Conservation (phyloP, 2,888 invertebrate species). For the Chaitophorus viminalis region DNA sequence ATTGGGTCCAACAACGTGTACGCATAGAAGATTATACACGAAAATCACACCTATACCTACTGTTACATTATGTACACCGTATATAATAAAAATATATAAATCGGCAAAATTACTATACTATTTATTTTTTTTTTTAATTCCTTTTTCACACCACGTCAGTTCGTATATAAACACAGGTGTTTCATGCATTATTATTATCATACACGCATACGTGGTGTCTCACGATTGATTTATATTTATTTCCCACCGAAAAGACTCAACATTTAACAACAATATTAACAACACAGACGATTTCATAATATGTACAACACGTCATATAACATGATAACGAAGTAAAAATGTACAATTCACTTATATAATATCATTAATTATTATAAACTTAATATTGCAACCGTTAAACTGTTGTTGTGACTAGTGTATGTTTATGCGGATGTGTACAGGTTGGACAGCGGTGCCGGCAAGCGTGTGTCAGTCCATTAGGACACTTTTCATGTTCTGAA, state of each 20-base stretch:
- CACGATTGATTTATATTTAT: background rate
- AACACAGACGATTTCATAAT: background rate
- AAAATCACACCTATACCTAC: too few species aligned
- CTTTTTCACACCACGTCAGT: background rate
- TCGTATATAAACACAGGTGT: background rate
- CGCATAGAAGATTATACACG: too few species aligned
- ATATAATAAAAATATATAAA: background rate
- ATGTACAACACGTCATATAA: background rate
- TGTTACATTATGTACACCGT: too few species aligned
- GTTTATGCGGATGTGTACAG: background rate
- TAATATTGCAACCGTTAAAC: background rate
- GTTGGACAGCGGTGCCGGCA: background rate
- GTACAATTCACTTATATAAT: background rate
- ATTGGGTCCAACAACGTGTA: background rate
- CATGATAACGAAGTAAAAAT: background rate
- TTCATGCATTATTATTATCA: background rate
- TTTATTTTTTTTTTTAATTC: background rate
- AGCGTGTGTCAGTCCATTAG: conserved; percentile 1
- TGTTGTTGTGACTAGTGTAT: background rate
- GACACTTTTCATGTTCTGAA: conserved; percentile 53
- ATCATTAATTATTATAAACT: background rate
- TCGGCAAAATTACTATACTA: background rate
- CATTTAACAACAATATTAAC: background rate
- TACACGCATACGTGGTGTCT: background rate
- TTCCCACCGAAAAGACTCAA: background rate